phyloP scores from a whole-genome alignment of 2,888 invertebrate species.

The Synanthedon myopaeformis region DNA sequence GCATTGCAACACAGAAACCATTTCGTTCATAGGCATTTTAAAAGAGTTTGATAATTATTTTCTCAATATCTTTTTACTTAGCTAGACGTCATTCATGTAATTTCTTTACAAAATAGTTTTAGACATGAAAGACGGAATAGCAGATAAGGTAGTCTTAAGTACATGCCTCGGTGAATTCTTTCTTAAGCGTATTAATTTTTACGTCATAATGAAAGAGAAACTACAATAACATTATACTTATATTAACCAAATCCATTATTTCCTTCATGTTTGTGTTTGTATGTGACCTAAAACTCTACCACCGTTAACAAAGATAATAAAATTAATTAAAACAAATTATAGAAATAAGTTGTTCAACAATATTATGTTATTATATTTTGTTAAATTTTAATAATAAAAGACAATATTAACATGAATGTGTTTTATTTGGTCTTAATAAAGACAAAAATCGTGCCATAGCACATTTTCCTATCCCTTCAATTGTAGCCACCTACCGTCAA shows the following conservation, averaged over 20 bases:
- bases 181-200: slow-evolving; percentile 51
- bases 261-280: slow-evolving; percentile 6
- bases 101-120: slow-evolving; percentile 12
- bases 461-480: no score
- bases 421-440: not conserved
- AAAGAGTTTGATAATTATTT: not conserved
- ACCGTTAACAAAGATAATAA: slow-evolving; percentile 23
- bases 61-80: slow-evolving; percentile 5
- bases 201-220: slow-evolving; percentile 36
- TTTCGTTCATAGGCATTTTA: no score
- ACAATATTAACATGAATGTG: slow-evolving; percentile 31
- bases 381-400: slow-evolving; percentile 67
- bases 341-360: slow-evolving; percentile 48
- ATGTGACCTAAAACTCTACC: slow-evolving; percentile 17
- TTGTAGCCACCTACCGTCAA: no score
- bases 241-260: slow-evolving; percentile 7
- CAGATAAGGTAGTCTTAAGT: slow-evolving; percentile 20
- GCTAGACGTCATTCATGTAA: slow-evolving; percentile 43
- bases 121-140: slow-evolving; percentile 46
- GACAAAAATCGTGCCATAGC: no score
- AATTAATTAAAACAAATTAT: slow-evolving; percentile 30
- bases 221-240: not conserved
- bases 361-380: slow-evolving; percentile 49
- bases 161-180: slow-evolving; percentile 19
- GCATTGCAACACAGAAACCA: no score